These are phyloP conservation scores for Drosophila kohkoa DNA, from an alignment of 1,140 invertebrate species.

Conservation along the genomic window DNA sequence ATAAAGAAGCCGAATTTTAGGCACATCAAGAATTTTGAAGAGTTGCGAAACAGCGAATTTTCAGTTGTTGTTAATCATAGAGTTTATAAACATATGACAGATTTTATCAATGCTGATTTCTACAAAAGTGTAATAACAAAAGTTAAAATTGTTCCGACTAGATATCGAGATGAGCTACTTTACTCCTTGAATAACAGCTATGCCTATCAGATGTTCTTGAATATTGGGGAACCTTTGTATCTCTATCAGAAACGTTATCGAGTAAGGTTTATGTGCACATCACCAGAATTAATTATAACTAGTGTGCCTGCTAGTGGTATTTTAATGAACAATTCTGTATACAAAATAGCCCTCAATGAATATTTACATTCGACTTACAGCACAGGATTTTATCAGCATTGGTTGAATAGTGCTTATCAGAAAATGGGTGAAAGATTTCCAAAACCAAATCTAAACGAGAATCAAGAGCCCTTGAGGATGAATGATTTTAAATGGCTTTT, in stretches of 20 bases:
- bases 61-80: not conserved
- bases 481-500: slow-evolving; percentile 21
- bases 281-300: not conserved
- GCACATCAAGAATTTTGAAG: slow-evolving; percentile 29
- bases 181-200: slow-evolving; percentile 11
- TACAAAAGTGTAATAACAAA: slow-evolving; percentile 5
- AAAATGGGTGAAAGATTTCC: not conserved
- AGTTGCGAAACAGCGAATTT: slow-evolving; percentile 39
- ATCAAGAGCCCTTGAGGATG: slow-evolving; percentile 13
- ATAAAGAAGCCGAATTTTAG: not conserved
- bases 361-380: not conserved
- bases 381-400: slow-evolving; percentile 3
- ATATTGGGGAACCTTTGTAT: not conserved
- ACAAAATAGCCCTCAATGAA: not conserved
- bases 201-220: slow-evolving; percentile 3
- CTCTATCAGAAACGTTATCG: not conserved
- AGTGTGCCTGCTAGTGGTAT: not conserved
- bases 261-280: not conserved
- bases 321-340: slow-evolving; percentile 30
- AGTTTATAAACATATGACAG: no score
- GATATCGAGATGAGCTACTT: not conserved
- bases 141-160: not conserved
- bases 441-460: not conserved
- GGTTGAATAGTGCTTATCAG: not conserved
- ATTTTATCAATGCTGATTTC: not conserved